These are phyloP conservation scores for Oopsacas minuta DNA, from an alignment of 37 sponge, comb jelly and placozoan species.

Conservation along the genomic window DNA sequence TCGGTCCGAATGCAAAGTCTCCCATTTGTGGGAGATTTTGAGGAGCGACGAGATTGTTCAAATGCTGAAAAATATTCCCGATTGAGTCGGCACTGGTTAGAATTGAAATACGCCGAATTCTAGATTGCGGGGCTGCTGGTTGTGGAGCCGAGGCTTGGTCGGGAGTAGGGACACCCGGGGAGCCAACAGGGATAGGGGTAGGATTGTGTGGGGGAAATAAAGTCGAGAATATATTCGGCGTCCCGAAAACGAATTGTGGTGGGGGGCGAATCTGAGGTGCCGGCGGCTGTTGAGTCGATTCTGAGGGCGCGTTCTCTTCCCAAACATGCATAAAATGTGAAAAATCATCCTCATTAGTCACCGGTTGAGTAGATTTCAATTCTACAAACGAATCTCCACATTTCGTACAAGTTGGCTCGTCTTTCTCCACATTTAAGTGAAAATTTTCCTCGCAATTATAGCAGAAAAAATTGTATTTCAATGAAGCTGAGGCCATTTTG, in stretches of 20 bases:
- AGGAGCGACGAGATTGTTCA: background rate
- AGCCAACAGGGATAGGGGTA: background rate
- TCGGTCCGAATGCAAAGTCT: constrained; percentile 76
- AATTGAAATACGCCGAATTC: background rate
- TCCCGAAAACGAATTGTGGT: background rate
- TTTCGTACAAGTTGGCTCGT: background rate
- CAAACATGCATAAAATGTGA: background rate
- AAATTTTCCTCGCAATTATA: background rate
- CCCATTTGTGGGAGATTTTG: constrained; percentile 23
- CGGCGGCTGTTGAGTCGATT: background rate
- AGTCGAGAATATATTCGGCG: background rate
- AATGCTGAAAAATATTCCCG: background rate
- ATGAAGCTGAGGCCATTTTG: background rate
- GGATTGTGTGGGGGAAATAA: background rate
- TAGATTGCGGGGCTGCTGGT: background rate
- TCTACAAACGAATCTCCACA: constrained; percentile 3
- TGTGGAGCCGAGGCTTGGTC: background rate
- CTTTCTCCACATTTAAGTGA: background rate
- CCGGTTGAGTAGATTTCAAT: background rate
- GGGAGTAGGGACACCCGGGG: background rate
- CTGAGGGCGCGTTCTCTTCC: background rate
- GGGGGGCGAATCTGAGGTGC: background rate
- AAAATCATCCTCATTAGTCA: background rate
- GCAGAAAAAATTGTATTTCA: background rate
- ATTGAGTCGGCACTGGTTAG: background rate